These are phyloP conservation scores for Catharus minimus DNA, from an alignment of 2,113 vertebrate species.

Conservation along the genomic window DNA sequence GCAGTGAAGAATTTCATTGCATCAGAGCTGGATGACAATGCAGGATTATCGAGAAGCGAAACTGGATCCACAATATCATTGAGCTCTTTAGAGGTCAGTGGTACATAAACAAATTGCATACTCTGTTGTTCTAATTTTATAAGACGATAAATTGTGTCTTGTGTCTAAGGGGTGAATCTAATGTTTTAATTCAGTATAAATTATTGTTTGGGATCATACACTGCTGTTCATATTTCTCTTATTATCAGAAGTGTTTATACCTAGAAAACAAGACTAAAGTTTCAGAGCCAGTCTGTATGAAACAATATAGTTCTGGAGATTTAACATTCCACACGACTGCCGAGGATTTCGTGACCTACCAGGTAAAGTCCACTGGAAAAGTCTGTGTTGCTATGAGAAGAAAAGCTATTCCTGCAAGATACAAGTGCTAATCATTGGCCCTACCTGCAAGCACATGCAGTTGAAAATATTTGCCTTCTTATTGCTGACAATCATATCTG, in stretches of 20 bases:
- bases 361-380: slow-evolving; percentile 15
- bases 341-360: slow-evolving; percentile 19
- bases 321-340: slow-evolving; percentile 3
- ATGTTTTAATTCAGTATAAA: slow-evolving; percentile 23
- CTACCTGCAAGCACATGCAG: background rate
- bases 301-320: slow-evolving; percentile 3
- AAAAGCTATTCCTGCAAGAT: slow-evolving; percentile 4
- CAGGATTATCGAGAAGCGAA: slow-evolving; percentile 93
- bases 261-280: slow-evolving; percentile 46
- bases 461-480: background rate
- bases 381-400: background rate
- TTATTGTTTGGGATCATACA: slow-evolving; percentile 8
- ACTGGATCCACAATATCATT: slow-evolving; percentile 98
- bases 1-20: slow-evolving; percentile 98
- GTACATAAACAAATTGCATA: slow-evolving; percentile 12
- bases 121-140: background rate
- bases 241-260: slow-evolving; percentile 25
- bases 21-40: slow-evolving; percentile 92
- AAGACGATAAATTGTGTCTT: background rate
- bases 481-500: background rate
- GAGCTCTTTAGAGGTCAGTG: slow-evolving; percentile 97
- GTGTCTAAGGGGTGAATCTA: background rate
- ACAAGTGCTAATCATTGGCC: background rate
- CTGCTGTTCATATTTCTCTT: slow-evolving; percentile 26
- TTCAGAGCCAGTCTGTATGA: slow-evolving; percentile 36